Percentiles rank a stretch among this genome's conserved stretches.
phyloP scores from a whole-genome alignment of 2,888 invertebrate species.

The Xanthorhoe spadicearia region DNA sequence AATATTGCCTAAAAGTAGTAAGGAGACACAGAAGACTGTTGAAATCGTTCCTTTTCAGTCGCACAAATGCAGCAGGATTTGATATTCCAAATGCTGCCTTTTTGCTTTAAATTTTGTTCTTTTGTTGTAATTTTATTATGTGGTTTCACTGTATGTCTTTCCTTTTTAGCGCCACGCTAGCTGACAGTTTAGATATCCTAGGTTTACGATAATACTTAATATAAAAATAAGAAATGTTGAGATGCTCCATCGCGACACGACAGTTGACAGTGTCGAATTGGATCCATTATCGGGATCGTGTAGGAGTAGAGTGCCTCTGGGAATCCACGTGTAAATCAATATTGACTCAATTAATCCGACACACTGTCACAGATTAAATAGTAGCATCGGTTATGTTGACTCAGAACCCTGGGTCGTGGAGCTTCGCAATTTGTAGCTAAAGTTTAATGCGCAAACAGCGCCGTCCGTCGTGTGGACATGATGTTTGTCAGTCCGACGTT shows the following conservation, averaged over 20 bases:
- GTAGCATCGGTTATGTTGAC: conserved; percentile 41
- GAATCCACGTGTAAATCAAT: conserved; percentile 53
- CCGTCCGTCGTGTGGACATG: background rate
- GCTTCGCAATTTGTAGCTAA: conserved; percentile 22
- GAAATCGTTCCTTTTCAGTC: too few relatives aligned
- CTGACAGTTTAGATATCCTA: too few relatives aligned
- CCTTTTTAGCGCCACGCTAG: too few relatives aligned
- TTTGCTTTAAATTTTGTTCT: too few relatives aligned
- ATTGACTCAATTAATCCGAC: conserved; percentile 58
- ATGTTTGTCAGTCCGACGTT: background rate
- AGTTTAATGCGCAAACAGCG: background rate
- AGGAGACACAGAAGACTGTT: too few relatives aligned
- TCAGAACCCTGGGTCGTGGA: conserved; percentile 36
- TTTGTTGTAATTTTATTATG: too few relatives aligned
- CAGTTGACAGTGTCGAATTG: conserved; percentile 36
- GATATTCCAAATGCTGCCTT: too few relatives aligned
- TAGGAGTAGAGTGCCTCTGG: conserved; percentile 23
- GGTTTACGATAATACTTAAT: background rate
- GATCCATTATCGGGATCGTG: conserved; percentile 36
- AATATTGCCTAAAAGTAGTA: too few relatives aligned
- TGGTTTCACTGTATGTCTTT: too few relatives aligned
- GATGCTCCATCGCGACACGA: conserved; percentile 11
- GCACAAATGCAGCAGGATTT: too few relatives aligned
- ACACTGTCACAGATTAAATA: conserved; percentile 19
- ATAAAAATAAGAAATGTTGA: background rate